A percentile compares a stretch with the other conserved stretches of the same genome.
These are phyloP conservation scores for Gracilinanus agilis DNA, from an alignment of 2,113 vertebrate species.

Conservation along the genomic window DNA sequence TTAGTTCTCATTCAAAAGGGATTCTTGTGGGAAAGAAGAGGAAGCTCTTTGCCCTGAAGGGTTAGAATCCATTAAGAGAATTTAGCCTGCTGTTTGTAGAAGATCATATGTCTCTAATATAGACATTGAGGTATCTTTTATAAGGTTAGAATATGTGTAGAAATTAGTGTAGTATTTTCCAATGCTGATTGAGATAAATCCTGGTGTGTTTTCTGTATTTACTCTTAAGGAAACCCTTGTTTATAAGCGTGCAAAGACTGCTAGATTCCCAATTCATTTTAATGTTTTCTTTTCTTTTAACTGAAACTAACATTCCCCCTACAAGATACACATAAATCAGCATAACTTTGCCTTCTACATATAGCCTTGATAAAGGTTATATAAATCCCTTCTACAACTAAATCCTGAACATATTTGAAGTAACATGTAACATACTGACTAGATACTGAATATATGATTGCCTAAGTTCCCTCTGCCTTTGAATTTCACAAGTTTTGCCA, in stretches of 20 bases:
- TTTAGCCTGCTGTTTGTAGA: background rate
- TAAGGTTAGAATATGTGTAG: conserved; percentile 12
- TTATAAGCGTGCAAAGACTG: conserved; percentile 32
- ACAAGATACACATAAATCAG: background rate
- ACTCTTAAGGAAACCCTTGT: conserved; percentile 11
- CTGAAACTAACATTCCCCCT: background rate
- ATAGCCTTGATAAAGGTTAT: conserved; percentile 6
- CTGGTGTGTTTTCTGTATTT: conserved; percentile 14
- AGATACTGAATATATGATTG: background rate
- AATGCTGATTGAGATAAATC: conserved; percentile 37
- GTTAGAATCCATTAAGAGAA: background rate
- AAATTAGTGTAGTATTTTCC: background rate
- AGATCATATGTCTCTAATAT: background rate
- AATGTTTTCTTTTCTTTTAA: conserved; percentile 42
- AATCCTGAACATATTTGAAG: background rate
- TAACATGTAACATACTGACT: background rate
- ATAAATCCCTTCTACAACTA: background rate
- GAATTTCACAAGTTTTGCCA: conserved; percentile 22
- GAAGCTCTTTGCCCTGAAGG: background rate
- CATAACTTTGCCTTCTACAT: conserved; percentile 19
- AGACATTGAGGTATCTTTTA: background rate
- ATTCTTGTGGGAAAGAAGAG: background rate
- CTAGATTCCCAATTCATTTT: conserved; percentile 38
- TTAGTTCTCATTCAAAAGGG: background rate
- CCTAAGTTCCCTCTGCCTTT: background rate